Evolutionary conservation across 2,797 vertebrate genomes (phyloP), one percentile per base, ranked within the genome.

Genomic region (Phyllotis vaccarum): DNA sequence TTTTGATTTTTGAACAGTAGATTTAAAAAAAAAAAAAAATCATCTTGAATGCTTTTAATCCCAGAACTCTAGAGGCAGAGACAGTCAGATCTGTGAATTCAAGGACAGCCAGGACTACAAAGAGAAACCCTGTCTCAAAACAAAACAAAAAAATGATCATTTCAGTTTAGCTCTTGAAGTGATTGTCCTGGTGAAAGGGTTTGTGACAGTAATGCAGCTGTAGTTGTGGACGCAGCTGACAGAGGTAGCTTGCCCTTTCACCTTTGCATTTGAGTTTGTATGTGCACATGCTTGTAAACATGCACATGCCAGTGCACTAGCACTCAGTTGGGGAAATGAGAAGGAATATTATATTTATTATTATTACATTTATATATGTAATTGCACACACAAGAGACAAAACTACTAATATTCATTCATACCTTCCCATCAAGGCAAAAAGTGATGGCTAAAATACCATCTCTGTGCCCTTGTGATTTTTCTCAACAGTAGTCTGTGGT

Each of bases 151-250:
- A 31, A 49, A 7, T 49, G 4, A 7, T 29, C 37, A n/a, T n/a
- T 43, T 74, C 22, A 74, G 40, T 74, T 74, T 74, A 74, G 24
- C 93, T 91, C 78, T 94, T 94, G 56, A 92, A 19, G 54, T 81
- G 56, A 87, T 14, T n/a, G 37, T 82, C 75, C 82, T 52, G 46
- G 70, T 72, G 27, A n/a, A n/a, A n/a, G n/a, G n/a, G n/a, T n/a
- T n/a, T n/a, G n/a, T n/a, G n/a, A n/a, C n/a, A n/a, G n/a, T n/a
- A 34, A 68, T 91, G 62, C 7, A 86, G 0, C 86, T 86, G 2
- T 86, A 81, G 88, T 75, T 95, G 52, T 5, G 82, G 34, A 64
- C 58, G 93, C 12, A 90, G 0, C 86, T 46, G 24, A 29, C 80
- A 74, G 93, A 93, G 40, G 27, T 70, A 12, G 49, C 9, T n/a